phyloP scores from a whole-genome alignment of 2,113 vertebrate genomes.

The Phoenicopterus ruber region DNA sequence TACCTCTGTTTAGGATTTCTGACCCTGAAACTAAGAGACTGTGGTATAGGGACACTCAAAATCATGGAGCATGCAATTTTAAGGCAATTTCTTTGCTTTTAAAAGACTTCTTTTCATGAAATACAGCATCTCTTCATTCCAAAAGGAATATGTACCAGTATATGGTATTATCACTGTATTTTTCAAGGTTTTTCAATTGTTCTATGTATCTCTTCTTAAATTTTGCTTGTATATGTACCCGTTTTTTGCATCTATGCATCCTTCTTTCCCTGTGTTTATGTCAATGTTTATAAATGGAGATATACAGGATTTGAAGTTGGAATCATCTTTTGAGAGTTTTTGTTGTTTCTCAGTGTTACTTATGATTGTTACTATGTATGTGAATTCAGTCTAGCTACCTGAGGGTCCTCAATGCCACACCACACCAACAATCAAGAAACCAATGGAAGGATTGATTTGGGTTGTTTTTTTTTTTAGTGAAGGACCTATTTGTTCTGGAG shows the following conservation, averaged over 20 bases:
- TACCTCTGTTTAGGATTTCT: not conserved
- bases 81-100: not conserved
- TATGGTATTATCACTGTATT: not conserved
- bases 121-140: not conserved
- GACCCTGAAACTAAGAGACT: not conserved
- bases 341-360: not conserved
- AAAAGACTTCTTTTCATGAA: not conserved
- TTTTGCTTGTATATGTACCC: not conserved
- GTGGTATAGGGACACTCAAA: not conserved
- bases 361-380: not conserved
- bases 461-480: not conserved
- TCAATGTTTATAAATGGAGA: not conserved
- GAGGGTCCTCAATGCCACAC: not conserved
- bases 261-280: not conserved
- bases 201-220: not conserved
- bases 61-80: not conserved
- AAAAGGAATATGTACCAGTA: not conserved
- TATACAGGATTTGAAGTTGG: not conserved
- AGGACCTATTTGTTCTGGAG: not conserved
- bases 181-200: not conserved
- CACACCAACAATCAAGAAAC: not conserved
- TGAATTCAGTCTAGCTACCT: not conserved
- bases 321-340: not conserved
- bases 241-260: not conserved
- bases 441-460: not conserved